phyloP scores from a whole-genome alignment of 2,888 invertebrate species.

The Steinernema hermaphroditum region DNA sequence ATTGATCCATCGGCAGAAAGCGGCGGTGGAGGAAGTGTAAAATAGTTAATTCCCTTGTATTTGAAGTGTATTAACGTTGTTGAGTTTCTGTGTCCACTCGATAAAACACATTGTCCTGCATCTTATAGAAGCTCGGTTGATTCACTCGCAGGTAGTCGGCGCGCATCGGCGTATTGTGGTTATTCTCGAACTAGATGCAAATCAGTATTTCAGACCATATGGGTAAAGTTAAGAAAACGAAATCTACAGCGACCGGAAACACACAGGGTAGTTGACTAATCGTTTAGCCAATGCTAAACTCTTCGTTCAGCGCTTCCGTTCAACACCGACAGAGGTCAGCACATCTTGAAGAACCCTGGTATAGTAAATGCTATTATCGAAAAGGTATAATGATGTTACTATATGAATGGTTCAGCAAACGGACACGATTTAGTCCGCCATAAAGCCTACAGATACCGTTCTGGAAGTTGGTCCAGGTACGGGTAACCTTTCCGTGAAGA shows the following conservation, averaged over 20 bases:
- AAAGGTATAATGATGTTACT: constrained; percentile 74
- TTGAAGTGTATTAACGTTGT: too few relatives aligned
- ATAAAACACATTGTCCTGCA: too few relatives aligned
- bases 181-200: too few relatives aligned
- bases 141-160: too few relatives aligned
- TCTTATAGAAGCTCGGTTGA: too few relatives aligned
- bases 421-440: constrained; percentile 72
- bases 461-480: constrained; percentile 98
- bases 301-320: constrained; percentile 80
- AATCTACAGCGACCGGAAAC: constrained; percentile 35
- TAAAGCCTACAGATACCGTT: constrained; percentile 89
- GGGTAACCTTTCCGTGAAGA: constrained; percentile 94
- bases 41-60: too few relatives aligned
- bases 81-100: too few relatives aligned
- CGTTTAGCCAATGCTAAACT: background rate
- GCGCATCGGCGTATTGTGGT: too few relatives aligned
- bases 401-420: too few relatives aligned
- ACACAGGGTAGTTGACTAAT: background rate
- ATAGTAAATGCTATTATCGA: constrained; percentile 93
- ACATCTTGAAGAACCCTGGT: constrained; percentile 85
- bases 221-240: constrained; percentile 44
- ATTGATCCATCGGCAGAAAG: too few relatives aligned
- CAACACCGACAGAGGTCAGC: constrained; percentile 93
- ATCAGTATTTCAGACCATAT: constrained; percentile 39
- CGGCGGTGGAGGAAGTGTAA: too few relatives aligned